Evolutionary conservation across 2,797 vertebrate genomes (phyloP), one percentile per base, ranked within the genome.

Genomic region (Gymnoscopelus microlampas): DNA sequence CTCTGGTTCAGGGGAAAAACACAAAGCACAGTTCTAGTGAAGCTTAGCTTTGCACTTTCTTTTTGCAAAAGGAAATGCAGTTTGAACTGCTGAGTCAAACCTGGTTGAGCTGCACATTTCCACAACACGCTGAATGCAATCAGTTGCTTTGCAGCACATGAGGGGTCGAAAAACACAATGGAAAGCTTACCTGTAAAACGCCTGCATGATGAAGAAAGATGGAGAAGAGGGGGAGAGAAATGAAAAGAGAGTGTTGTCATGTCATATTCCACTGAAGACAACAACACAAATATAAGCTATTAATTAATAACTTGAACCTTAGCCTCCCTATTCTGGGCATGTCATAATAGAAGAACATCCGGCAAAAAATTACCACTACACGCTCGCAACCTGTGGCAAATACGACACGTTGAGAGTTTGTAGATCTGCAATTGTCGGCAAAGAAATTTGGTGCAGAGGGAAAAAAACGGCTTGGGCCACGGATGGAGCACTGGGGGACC

Each of bases 101-200:
- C 24, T n/a, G 8, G 1, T 8, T 23, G 78, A 85, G 80, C 32
- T 85, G 71, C 77, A 89, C 88, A 82, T 91, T 84, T 83, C 71
- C 80, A 13, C 68, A 66, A 71, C 83, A 82, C 63, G 59, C 29
- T 60, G 67, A 79, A 66, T n/a, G 56, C 68, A 68, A 75, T 53
- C 71, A 78, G 55, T 15, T 66, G 55, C 51, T 54, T 60, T 73
- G 47, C 70, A 69, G 81, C 50, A 32, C 62, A 49, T 68, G 71
- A 53, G 53, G 78, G 35, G 73, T 64, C 35, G 72, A 60, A 72
- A 66, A 78, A 78, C 29, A 13, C 66, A 76, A 23, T 58, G 49
- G 5, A 64, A 57, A 3, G 35, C 93, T 93, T 93, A 95, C 94
- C 93, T 94, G 94, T 60, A 95, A 80, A 77, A 89, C 83, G 80